Conservation (phyloP, 1,140 invertebrate genomes). For the Bombus breviceps region DNA sequence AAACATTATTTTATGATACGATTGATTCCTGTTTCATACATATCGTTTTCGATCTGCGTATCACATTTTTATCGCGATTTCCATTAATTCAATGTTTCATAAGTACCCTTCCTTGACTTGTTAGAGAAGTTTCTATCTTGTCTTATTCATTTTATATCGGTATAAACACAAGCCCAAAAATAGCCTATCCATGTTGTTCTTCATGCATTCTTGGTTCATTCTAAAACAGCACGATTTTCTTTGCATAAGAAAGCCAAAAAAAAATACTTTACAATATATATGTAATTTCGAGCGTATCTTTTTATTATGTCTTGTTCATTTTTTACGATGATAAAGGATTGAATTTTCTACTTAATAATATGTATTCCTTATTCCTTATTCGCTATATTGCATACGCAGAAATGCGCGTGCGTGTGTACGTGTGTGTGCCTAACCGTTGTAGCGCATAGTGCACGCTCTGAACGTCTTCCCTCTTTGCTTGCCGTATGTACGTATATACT, state of each 20-base stretch:
- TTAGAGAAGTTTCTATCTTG: background rate
- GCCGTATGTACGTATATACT: background rate
- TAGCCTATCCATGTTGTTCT: background rate
- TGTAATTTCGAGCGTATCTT: background rate
- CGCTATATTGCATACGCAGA: background rate
- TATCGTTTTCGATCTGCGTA: background rate
- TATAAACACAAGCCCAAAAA: conserved; percentile 3
- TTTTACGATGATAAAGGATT: background rate
- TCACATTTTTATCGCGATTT: background rate
- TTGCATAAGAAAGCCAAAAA: background rate
- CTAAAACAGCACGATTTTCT: background rate
- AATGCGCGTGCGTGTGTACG: background rate
- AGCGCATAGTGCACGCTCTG: too few species aligned
- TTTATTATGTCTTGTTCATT: too few species aligned
- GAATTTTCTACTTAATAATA: conserved; percentile 30
- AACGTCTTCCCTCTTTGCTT: background rate
- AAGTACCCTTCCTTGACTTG: too few species aligned
- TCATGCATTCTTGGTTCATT: background rate
- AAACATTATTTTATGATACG: background rate
- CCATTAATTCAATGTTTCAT: background rate
- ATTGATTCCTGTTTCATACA: background rate
- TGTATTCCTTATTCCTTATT: background rate
- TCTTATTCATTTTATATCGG: background rate
- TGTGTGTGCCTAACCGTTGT: background rate
- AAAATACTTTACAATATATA: background rate